Base-by-base conservation (phyloP, 2,797 vertebrate species). In the Notolepis coatsorum region DNA sequence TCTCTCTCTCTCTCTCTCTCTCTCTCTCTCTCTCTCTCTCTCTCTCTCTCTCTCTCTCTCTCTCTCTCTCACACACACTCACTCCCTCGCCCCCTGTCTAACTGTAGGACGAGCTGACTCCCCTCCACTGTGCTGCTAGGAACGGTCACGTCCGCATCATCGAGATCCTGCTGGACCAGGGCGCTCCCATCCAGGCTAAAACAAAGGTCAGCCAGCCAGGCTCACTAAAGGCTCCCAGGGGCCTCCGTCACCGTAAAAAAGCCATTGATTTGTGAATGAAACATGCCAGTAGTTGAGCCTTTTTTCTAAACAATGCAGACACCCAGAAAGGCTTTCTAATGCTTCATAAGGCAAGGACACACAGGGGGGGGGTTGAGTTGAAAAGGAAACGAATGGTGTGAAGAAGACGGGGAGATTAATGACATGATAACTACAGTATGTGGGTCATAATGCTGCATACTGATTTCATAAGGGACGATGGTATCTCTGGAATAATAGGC, bases 131-230 rank as follows among this genome's bases (percentile, higher is more conserved):
- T 87, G 97, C 96, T 35, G 95, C 96, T 57, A 92, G 97, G 67
- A 99, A 99, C 2, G 97, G 97, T 35, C 97, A 99, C 0, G 94
- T 96, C 48, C 92, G 96, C 23, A 96, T 99, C 72, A 94, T 96
- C 25, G 97, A 98, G 91, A 94, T 98, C 92, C 92, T 99, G 61
- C 88, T 99, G 85, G 97, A 98, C 90, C 96, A 97, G 0, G 95
- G 96, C 33, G 96, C 96, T 68, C 96, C 96, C 51, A 96, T 99
- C 77, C 96, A 98, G 89, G 97, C 97, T 66, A 99, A 99, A 90
- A 99, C 97, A 77, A 99, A 99, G 96, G 97, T 98, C 60, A 60
- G 37, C 41, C 69, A 68, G 27, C 21, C 48, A 57, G 18, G 17
- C 13, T 2, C 15, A 37, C 28, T 10, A 8, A 31, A 41, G 41